A percentile compares a stretch with the other conserved stretches of the same genome.
Evolutionary conservation across 1,140 invertebrate species (phyloP).

Genomic region (Drosophila pseudoobscura): DNA sequence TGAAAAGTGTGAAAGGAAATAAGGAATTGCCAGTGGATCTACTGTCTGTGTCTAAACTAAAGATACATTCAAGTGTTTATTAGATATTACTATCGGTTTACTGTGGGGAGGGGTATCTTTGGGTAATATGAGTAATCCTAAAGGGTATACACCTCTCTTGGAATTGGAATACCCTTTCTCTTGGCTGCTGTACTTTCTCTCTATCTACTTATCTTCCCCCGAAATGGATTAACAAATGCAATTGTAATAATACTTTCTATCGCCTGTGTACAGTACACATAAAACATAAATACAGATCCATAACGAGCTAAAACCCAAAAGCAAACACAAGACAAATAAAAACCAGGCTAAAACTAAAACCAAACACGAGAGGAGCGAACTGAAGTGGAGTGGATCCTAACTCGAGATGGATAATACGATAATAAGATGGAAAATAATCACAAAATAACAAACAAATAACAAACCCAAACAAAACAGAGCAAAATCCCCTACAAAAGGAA

Average conservation of each 20-base stretch:
- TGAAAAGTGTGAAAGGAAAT: too few relatives aligned
- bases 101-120: too few relatives aligned
- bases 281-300: constrained; percentile 43
- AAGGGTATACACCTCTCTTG: too few relatives aligned
- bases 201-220: background rate
- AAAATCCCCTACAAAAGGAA: background rate
- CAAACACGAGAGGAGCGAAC: constrained; percentile 8
- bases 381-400: constrained; percentile 33
- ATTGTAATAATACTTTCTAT: constrained; percentile 74
- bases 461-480: constrained; percentile 15
- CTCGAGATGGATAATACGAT: constrained; percentile 38
- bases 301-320: constrained; percentile 12
- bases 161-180: too few relatives aligned
- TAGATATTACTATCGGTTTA: too few relatives aligned
- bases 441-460: constrained; percentile 45
- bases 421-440: constrained; percentile 2
- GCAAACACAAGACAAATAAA: constrained; percentile 21
- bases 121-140: too few relatives aligned
- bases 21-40: too few relatives aligned
- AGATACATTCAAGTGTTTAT: too few relatives aligned
- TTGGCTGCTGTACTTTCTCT: background rate
- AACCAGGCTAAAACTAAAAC: constrained; percentile 33
- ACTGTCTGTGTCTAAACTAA: too few relatives aligned
- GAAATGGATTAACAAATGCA: constrained; percentile 51
- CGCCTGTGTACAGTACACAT: constrained; percentile 17